phyloP scores from a whole-genome alignment of 2,797 vertebrate species.

The Rallus crepitans region DNA sequence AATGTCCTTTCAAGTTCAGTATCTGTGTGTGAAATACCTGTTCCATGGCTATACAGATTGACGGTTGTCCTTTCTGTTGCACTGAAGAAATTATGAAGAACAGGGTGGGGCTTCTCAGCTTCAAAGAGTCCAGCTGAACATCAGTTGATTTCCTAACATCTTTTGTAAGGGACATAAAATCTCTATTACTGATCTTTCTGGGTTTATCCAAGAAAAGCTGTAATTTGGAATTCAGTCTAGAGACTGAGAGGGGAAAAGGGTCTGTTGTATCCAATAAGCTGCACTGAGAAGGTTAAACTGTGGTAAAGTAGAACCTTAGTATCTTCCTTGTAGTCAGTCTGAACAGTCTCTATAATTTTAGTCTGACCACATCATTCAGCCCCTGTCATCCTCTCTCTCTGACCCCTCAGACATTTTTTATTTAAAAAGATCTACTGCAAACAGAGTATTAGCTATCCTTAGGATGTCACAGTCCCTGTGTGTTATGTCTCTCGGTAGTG shows the following conservation, averaged over 20 bases:
- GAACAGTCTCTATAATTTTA: neutral
- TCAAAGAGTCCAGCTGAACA: neutral
- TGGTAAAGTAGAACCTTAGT: neutral
- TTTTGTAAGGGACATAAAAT: neutral
- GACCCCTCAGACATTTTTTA: neutral
- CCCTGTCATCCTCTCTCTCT: neutral
- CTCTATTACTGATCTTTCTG: neutral
- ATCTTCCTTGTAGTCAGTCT: neutral
- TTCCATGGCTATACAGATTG: neutral
- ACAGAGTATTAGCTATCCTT: neutral
- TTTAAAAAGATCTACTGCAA: neutral
- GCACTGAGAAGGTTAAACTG: slow-evolving; percentile 1
- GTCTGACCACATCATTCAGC: neutral
- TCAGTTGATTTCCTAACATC: neutral
- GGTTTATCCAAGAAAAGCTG: neutral
- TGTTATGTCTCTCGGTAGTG: neutral
- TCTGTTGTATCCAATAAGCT: neutral
- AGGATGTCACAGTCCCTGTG: neutral
- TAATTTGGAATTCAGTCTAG: neutral
- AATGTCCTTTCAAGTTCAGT: neutral
- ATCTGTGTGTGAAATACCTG: neutral
- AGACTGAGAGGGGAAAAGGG: neutral
- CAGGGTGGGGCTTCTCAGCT: neutral
- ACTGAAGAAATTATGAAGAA: neutral
- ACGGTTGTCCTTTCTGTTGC: neutral